Evolutionary conservation across 2,888 invertebrate species (phyloP).

Genomic region (Nemapogon koenigi): DNA sequence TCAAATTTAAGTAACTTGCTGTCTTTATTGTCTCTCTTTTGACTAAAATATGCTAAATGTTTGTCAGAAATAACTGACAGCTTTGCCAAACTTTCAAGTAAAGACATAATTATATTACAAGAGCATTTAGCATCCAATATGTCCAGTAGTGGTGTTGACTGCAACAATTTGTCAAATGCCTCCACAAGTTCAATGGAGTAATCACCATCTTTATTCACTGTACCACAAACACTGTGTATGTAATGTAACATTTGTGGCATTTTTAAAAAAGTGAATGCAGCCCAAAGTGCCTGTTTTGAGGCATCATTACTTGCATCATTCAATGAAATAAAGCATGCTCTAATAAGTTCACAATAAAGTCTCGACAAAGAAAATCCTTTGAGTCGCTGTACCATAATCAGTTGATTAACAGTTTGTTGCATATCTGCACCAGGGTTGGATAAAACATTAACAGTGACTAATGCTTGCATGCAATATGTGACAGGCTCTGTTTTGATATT

Average conservation of each 20-base stretch:
- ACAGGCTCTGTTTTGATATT: constrained; percentile 68
- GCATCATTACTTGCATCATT: constrained; percentile 82
- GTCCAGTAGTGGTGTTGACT: constrained; percentile 84
- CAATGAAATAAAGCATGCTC: constrained; percentile 88
- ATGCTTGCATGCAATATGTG: constrained; percentile 77
- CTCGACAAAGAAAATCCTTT: constrained; percentile 83
- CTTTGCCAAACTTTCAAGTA: constrained; percentile 83
- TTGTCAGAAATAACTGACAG: constrained; percentile 80
- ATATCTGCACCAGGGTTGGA: constrained; percentile 86
- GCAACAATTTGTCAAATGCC: constrained; percentile 84
- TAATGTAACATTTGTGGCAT: constrained; percentile 82
- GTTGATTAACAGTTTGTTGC: constrained; percentile 78
- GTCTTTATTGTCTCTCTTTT: constrained; percentile 68
- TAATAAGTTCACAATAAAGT: constrained; percentile 86
- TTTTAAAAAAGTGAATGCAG: constrained; percentile 92
- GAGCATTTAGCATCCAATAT: constrained; percentile 88
- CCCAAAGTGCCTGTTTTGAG: constrained; percentile 89
- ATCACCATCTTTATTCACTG: constrained; percentile 66
- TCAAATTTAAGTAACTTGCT: constrained; percentile 72
- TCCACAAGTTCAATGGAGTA: constrained; percentile 79
- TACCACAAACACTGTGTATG: constrained; percentile 66
- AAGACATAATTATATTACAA: constrained; percentile 85
- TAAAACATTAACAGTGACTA: constrained; percentile 84
- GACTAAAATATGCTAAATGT: constrained; percentile 73
- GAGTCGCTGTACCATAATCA: constrained; percentile 83